Conservation (phyloP, 2,113 vertebrate genomes). For the Rhinolophus sinicus region DNA sequence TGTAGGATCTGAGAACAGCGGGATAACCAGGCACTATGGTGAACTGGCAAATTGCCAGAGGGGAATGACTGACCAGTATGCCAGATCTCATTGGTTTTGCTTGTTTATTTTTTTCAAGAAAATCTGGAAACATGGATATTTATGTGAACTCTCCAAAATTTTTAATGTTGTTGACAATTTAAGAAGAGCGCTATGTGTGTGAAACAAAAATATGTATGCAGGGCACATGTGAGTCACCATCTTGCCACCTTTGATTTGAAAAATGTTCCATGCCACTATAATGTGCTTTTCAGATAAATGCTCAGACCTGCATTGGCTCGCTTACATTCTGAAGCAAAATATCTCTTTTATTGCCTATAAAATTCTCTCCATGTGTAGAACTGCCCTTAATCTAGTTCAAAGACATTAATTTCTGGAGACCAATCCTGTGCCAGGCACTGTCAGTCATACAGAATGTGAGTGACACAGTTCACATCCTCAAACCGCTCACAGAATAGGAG, state of each 20-base stretch:
- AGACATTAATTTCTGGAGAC: neutral
- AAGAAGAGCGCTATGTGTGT: neutral
- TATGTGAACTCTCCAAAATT: neutral
- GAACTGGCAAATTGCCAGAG: neutral
- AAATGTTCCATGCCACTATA: neutral
- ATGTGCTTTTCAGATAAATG: neutral
- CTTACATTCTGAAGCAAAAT: neutral
- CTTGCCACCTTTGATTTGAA: neutral
- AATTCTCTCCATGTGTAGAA: neutral
- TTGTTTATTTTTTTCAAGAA: neutral
- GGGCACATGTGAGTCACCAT: neutral
- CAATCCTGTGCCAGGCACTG: neutral
- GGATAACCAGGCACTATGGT: neutral
- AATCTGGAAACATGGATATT: constrained; percentile 28
- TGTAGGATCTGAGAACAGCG: neutral
- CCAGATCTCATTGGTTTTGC: neutral
- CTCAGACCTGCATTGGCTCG: neutral
- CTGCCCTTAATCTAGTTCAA: neutral
- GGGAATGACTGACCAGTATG: neutral
- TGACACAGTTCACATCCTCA: neutral
- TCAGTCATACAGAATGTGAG: neutral
- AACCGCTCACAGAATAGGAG: neutral
- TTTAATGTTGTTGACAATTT: constrained; percentile 1
- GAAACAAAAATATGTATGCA: neutral
- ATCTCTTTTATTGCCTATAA: neutral